phyloP scores from a whole-genome alignment of 2,888 invertebrate species.

The Mayetiola destructor region DNA sequence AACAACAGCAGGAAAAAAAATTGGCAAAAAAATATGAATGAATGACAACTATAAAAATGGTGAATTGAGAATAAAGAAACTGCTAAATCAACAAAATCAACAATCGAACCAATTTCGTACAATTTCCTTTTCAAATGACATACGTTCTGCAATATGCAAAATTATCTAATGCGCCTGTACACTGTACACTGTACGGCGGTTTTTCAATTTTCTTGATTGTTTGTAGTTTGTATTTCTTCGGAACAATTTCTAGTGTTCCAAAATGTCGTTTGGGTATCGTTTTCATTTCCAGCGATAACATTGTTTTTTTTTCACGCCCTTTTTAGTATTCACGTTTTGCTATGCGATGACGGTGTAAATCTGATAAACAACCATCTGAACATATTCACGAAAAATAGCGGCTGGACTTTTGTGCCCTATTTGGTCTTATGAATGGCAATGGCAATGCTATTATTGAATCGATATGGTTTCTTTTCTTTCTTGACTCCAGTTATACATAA shows the following conservation, averaged over 20 bases:
- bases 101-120: slow-evolving; percentile 8
- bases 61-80: too few species aligned
- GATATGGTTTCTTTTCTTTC: slow-evolving; percentile 7
- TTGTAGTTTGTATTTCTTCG: too few species aligned
- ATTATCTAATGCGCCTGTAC: not conserved
- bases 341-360: not conserved
- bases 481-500: not conserved
- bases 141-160: not conserved
- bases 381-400: not conserved
- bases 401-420: too few species aligned
- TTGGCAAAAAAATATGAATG: too few species aligned
- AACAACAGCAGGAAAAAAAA: too few species aligned
- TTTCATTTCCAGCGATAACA: not conserved
- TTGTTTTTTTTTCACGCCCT: not conserved
- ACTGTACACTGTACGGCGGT: too few species aligned
- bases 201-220: too few species aligned
- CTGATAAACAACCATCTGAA: not conserved
- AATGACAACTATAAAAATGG: too few species aligned
- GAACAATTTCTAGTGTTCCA: not conserved
- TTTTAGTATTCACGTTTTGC: not conserved
- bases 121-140: slow-evolving; percentile 7
- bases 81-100: too few species aligned
- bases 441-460: too few species aligned
- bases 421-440: too few species aligned
- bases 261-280: not conserved